Base-by-base conservation (phyloP, 1,140 invertebrate genomes). In the Hirudo medicinalis region DNA sequence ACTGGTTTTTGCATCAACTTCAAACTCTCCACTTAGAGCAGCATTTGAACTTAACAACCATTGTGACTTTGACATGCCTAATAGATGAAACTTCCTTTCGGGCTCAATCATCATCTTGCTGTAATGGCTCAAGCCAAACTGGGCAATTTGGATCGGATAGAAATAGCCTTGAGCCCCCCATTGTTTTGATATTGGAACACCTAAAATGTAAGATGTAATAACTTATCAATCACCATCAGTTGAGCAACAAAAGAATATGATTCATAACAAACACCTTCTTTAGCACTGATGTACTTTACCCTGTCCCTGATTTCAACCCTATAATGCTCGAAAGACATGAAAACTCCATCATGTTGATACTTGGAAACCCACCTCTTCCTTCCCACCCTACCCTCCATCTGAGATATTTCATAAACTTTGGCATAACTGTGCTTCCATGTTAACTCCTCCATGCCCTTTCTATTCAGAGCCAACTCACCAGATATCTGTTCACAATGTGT, bases 111-210 rank as follows among this genome's bases (percentile, higher is more conserved):
- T 69, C 69, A 92, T 91, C 83, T 97, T 97, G 80, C 92, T 95
- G 82, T 94, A 98, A 83, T 99, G 96, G 32, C 93, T 91, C 53
- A 99, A 82, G 0, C 92, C 96, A 82, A 93, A 99, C 81, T 99
- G 96, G 6, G 94, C 93, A 75, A 99, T 96, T 85, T 99, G 96
- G 2, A 95, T 97, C 0, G 95, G 94, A 84, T 99, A 99, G 80
- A 89, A 94, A 81, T 98, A 97, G 0, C 93, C 94, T 66, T 75
- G 77, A 70, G 86, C 75, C 63, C 92, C 90, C 94, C 94, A 98
- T 78, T 97, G 94, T 0, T 89, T 94, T 2, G 92, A 94, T 54
- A 97, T 87, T 0, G 94, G 92, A 13, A 96, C 92, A 72, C 91
- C 86, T 87, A 66, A 27, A 63, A 63, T 27, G 32, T 36, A 67